Evolutionary conservation across 2,113 vertebrate genomes (phyloP).

Genomic region (Chauna torquata): DNA sequence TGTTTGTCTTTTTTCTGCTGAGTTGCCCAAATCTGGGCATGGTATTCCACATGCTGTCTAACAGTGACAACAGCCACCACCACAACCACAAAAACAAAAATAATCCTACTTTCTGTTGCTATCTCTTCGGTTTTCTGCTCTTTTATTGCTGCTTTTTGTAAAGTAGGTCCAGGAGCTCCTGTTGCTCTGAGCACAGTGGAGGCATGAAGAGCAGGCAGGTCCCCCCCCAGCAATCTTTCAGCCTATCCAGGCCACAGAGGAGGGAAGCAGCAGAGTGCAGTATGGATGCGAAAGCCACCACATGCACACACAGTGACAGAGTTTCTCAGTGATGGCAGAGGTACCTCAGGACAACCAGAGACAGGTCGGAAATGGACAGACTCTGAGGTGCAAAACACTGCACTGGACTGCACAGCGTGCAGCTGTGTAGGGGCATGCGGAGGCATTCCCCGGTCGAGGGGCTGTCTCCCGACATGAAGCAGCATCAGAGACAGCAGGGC

Average conservation of each 20-base stretch:
- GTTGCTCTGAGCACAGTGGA: not conserved
- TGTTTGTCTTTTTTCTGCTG: not conserved
- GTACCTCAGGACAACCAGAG: not conserved
- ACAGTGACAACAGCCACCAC: not conserved
- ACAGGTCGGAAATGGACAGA: not conserved
- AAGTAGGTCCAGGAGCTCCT: rapidly evolving
- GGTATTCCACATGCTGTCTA: not conserved
- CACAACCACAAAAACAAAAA: not conserved
- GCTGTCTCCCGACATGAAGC: rapidly evolving
- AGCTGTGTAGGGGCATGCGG: not conserved
- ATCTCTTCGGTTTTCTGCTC: not conserved
- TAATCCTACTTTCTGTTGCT: not conserved
- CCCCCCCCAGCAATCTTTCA: not conserved
- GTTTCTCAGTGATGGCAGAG: not conserved
- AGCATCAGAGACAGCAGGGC: not conserved
- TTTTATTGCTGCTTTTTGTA: not conserved
- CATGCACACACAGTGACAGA: not conserved
- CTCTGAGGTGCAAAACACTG: not conserved
- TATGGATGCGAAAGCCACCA: not conserved
- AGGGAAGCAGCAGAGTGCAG: not conserved
- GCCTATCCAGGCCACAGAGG: not conserved
- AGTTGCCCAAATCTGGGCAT: not conserved
- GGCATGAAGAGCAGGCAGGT: not conserved
- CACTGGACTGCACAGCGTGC: rapidly evolving
- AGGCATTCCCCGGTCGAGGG: rapidly evolving